These are phyloP conservation scores for Drosophila heteroneura DNA, from an alignment of 2,888 invertebrate species.

Conservation along the genomic window DNA sequence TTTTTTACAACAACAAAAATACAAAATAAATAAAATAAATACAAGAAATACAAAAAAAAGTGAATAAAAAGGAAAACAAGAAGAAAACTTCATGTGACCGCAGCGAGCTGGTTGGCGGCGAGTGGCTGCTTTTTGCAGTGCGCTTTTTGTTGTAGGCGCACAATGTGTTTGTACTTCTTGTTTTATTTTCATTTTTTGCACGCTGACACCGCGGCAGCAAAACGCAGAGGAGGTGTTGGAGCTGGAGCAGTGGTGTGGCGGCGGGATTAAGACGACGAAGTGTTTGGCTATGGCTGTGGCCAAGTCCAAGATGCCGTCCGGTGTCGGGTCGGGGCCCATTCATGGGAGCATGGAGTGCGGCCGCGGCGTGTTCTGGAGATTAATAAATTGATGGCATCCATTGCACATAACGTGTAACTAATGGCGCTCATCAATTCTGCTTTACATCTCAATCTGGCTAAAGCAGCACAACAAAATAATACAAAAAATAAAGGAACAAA, in stretches of 20 bases:
- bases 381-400: conserved; percentile 86
- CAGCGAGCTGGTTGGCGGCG: conserved; percentile 46
- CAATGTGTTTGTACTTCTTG: conserved; percentile 26
- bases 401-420: conserved; percentile 86
- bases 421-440: conserved; percentile 86
- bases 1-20: conserved; percentile 49
- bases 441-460: conserved; percentile 86
- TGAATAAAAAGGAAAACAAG: conserved; percentile 27
- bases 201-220: conserved; percentile 34
- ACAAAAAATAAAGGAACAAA: conserved; percentile 15
- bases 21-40: background rate
- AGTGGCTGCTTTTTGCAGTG: conserved; percentile 12
- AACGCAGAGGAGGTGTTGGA: conserved; percentile 23
- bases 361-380: conserved; percentile 85
- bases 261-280: conserved; percentile 76
- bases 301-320: conserved; percentile 19
- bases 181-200: conserved; percentile 53
- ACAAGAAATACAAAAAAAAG: conserved; percentile 24
- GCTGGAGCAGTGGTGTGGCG: conserved; percentile 14
- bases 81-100: conserved; percentile 76
- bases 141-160: conserved; percentile 59
- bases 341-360: conserved; percentile 55
- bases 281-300: conserved; percentile 50
- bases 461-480: conserved; percentile 57
- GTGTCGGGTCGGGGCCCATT: conserved; percentile 43